phyloP scores from a whole-genome alignment of 2,888 invertebrate species.

The Plagodis dolabraria region DNA sequence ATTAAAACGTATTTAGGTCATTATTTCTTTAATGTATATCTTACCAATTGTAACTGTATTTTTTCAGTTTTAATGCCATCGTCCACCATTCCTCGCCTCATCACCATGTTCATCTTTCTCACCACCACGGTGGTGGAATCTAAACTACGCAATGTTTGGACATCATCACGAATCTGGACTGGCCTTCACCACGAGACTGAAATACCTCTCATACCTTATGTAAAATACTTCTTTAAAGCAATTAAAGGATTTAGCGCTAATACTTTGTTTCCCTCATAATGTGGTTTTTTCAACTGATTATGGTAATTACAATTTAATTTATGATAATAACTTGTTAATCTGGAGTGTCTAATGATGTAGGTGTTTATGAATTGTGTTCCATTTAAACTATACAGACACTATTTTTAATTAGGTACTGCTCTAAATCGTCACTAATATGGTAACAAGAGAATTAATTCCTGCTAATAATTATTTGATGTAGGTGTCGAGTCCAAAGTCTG shows the following conservation, averaged over 20 bases:
- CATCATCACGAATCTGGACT: slow-evolving; percentile 27
- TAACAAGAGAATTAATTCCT: too few species aligned
- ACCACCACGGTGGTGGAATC: slow-evolving; percentile 59
- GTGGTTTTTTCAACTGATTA: slow-evolving; percentile 9
- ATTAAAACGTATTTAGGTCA: too few species aligned
- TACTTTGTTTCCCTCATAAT: slow-evolving; percentile 30
- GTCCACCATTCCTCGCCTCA: slow-evolving; percentile 82
- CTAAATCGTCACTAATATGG: too few species aligned
- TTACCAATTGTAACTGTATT: not conserved
- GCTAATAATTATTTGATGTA: too few species aligned
- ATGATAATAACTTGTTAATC: not conserved
- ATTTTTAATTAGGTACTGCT: not conserved
- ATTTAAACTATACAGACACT: too few species aligned
- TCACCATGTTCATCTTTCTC: slow-evolving; percentile 77
- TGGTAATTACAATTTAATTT: slow-evolving; percentile 9
- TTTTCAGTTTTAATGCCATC: slow-evolving; percentile 85
- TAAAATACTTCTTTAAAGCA: slow-evolving; percentile 40
- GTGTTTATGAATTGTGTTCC: not conserved
- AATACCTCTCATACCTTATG: slow-evolving; percentile 32
- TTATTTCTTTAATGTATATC: too few species aligned
- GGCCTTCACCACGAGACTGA: slow-evolving; percentile 49
- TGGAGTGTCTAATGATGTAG: not conserved
- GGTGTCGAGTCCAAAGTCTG: too few species aligned
- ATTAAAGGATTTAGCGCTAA: slow-evolving; percentile 56
- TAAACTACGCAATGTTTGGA: slow-evolving; percentile 35